Conservation (phyloP, 1,140 invertebrate genomes). For the Cyrtorhinus lividipennis region DNA sequence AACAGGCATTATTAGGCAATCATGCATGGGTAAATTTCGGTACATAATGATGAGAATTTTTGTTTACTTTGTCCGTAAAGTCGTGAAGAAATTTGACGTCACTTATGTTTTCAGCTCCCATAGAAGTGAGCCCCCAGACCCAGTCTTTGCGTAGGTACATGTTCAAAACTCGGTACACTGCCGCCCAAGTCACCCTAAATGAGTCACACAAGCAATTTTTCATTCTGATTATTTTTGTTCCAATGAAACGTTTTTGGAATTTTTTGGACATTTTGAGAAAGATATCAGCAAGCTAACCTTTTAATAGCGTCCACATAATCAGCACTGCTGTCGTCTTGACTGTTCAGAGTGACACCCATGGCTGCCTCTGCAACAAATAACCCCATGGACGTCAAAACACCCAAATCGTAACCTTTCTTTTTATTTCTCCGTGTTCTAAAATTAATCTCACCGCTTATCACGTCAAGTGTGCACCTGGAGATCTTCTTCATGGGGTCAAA, state of each 20-base stretch:
- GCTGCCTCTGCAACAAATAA: not conserved
- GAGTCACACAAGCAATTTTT: not conserved
- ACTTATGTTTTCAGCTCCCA: not conserved
- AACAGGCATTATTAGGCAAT: too few species aligned
- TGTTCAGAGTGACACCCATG: not conserved
- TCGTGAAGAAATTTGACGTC: not conserved
- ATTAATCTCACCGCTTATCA: constrained; percentile 34
- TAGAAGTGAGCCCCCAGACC: not conserved
- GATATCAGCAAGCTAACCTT: too few species aligned
- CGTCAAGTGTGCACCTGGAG: constrained; percentile 36
- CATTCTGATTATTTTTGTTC: not conserved
- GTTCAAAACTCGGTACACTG: not conserved
- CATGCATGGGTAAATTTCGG: too few species aligned
- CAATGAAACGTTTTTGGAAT: not conserved
- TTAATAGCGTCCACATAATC: not conserved
- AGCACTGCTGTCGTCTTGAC: not conserved
- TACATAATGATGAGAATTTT: too few species aligned
- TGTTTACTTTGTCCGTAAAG: not conserved
- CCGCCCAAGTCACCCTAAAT: not conserved
- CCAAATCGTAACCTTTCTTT: too few species aligned
- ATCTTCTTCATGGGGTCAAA: not conserved
- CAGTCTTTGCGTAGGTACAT: not conserved
- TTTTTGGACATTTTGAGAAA: too few species aligned
- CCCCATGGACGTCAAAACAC: too few species aligned
- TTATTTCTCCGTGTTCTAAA: too few species aligned